Evolutionary conservation across 2,888 invertebrate species (phyloP).

Genomic region (Drosophila phalerata): DNA sequence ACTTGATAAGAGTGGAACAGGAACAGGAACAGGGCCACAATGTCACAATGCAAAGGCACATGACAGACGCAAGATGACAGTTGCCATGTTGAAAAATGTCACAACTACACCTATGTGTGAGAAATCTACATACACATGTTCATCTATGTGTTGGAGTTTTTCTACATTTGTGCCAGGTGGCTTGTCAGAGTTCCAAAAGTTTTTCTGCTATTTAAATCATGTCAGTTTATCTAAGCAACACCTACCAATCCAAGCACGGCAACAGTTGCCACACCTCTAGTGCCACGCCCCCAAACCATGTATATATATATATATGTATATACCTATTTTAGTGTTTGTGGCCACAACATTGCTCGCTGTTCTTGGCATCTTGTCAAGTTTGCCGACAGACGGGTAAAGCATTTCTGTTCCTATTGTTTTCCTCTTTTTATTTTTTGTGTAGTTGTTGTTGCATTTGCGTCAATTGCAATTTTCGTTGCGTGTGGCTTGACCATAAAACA

Average conservation of each 20-base stretch:
- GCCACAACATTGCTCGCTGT: constrained; percentile 61
- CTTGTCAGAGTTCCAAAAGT: constrained; percentile 62
- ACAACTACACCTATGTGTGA: constrained; percentile 37
- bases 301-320: constrained; percentile 1
- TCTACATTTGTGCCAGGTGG: constrained; percentile 50
- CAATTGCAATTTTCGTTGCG: constrained; percentile 53
- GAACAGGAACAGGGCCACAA: constrained; percentile 29
- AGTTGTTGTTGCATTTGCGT: constrained; percentile 17
- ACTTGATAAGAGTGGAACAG: constrained; percentile 56
- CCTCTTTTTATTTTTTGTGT: constrained; percentile 22
- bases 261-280: constrained; percentile 60
- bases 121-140: background rate
- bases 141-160: constrained; percentile 15
- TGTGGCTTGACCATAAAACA: constrained; percentile 52
- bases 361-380: constrained; percentile 78
- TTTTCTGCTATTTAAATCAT: constrained; percentile 79
- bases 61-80: constrained; percentile 79
- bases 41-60: constrained; percentile 73
- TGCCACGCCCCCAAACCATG: constrained; percentile 26
- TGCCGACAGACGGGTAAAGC: constrained; percentile 55
- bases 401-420: constrained; percentile 33
- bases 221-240: constrained; percentile 79
- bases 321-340: constrained; percentile 36
- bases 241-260: constrained; percentile 45
- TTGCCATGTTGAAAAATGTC: constrained; percentile 75